These are phyloP conservation scores for Taphrorychus bicolor DNA, from an alignment of 2,888 invertebrate genomes.

Conservation along the genomic window DNA sequence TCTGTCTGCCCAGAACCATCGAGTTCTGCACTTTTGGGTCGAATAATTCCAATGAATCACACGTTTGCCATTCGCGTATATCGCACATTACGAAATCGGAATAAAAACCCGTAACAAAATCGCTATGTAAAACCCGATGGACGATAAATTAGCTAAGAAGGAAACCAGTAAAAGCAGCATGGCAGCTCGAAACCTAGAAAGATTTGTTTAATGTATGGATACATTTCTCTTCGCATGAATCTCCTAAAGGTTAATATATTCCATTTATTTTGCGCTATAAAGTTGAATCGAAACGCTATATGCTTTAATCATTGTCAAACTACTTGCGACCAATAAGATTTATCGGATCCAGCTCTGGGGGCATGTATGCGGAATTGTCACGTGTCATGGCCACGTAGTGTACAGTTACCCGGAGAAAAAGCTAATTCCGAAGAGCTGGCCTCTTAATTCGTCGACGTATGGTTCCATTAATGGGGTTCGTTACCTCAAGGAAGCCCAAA, in stretches of 20 bases:
- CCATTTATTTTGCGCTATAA: conserved; percentile 34
- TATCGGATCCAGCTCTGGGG: neutral
- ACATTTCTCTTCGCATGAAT: conserved; percentile 45
- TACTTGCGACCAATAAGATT: conserved; percentile 19
- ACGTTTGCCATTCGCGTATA: neutral
- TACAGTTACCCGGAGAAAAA: neutral
- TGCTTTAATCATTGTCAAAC: conserved; percentile 21
- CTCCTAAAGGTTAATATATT: conserved; percentile 47
- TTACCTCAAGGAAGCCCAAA: conserved; percentile 10
- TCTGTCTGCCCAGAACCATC: too few relatives aligned
- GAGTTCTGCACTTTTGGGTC: too few relatives aligned
- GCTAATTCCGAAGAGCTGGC: neutral
- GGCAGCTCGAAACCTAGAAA: conserved; percentile 37
- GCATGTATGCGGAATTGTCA: neutral
- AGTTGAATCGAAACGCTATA: conserved; percentile 24
- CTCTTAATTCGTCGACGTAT: neutral
- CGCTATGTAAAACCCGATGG: conserved; percentile 23
- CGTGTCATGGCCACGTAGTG: neutral
- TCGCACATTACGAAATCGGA: neutral
- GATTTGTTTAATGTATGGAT: conserved; percentile 46
- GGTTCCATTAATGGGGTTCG: conserved; percentile 1
- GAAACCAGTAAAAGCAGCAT: conserved; percentile 39
- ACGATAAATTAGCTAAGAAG: conserved; percentile 32
- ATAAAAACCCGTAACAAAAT: conserved; percentile 19
- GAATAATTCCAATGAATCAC: too few relatives aligned